Percentiles rank a stretch among this genome's conserved stretches.
Conservation (phyloP, 1,140 invertebrate genomes). For the Drosophila pectinifera region DNA sequence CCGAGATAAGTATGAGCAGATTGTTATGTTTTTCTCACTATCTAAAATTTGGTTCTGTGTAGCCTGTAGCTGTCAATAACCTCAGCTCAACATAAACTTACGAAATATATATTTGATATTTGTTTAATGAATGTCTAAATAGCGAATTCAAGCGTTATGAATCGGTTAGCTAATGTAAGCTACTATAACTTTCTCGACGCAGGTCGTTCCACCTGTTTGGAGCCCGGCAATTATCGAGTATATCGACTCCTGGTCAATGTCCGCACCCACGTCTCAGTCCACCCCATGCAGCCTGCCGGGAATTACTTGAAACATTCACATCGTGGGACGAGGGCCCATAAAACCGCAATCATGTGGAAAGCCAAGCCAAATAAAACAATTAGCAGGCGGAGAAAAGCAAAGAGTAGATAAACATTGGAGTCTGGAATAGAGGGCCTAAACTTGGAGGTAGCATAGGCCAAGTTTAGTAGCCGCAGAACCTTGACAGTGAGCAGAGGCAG, state of each 20-base stretch:
- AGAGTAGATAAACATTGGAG: constrained; percentile 61
- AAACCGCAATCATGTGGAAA: constrained; percentile 74
- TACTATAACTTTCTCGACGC: constrained; percentile 19
- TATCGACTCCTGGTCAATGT: constrained; percentile 29
- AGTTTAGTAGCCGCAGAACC: constrained; percentile 59
- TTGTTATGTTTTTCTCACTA: not conserved
- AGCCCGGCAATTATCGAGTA: constrained; percentile 21
- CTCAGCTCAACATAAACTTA: not conserved
- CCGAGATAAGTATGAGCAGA: not conserved
- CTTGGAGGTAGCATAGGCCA: constrained; percentile 10
- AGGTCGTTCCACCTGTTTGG: constrained; percentile 14
- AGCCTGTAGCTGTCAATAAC: constrained; percentile 9
- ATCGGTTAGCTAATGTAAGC: no score
- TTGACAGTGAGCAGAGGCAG: constrained; percentile 62
- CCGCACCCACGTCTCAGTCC: constrained; percentile 27
- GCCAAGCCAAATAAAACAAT: constrained; percentile 70
- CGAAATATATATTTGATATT: not conserved
- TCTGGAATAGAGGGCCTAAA: constrained; percentile 22
- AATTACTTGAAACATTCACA: constrained; percentile 11
- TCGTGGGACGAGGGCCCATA: constrained; percentile 32
- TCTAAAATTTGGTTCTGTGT: not conserved
- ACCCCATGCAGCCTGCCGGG: constrained; percentile 6
- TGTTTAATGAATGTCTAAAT: constrained; percentile 1
- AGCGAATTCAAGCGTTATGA: constrained; percentile 1
- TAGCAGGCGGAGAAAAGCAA: constrained; percentile 55